Conservation (phyloP, 2,113 vertebrate genomes). For the Stigmatopora nigra region DNA sequence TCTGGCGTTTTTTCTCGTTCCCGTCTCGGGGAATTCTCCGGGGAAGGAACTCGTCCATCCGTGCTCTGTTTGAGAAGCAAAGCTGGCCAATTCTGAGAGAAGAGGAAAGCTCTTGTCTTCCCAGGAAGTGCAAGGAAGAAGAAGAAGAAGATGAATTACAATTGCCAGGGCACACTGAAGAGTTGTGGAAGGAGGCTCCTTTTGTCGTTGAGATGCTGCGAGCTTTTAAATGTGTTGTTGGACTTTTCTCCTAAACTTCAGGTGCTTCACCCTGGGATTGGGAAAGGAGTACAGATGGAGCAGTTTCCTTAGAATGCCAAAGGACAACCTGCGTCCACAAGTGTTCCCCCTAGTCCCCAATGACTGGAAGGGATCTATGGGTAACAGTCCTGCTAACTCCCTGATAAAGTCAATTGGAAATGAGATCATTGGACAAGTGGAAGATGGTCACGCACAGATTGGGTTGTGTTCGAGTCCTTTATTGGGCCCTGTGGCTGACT, state of each 20-base stretch:
- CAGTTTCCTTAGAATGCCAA: background rate
- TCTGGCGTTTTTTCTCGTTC: slow-evolving; percentile 91
- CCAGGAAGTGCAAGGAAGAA: slow-evolving; percentile 60
- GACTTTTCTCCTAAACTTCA: slow-evolving; percentile 36
- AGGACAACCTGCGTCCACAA: background rate
- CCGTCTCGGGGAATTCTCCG: slow-evolving; percentile 75
- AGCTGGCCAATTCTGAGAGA: slow-evolving; percentile 60
- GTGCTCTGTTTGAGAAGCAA: slow-evolving; percentile 69
- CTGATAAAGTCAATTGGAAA: background rate
- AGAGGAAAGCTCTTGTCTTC: slow-evolving; percentile 63
- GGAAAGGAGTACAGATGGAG: too few species aligned
- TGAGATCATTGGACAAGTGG: background rate
- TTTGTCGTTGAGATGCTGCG: background rate
- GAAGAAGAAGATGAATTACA: slow-evolving; percentile 9
- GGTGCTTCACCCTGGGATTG: background rate
- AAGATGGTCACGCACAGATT: slow-evolving; percentile 21
- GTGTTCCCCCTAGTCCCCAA: background rate
- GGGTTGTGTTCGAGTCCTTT: slow-evolving; percentile 84
- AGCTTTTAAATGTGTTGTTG: slow-evolving; percentile 41
- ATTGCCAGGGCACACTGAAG: slow-evolving; percentile 19
- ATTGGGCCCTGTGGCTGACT: slow-evolving; percentile 73
- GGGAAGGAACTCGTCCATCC: slow-evolving; percentile 68
- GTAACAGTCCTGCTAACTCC: background rate
- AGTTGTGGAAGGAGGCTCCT: too few species aligned
- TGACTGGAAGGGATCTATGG: background rate